Conservation (phyloP, 2,113 vertebrate species). For the Gymnobelideus leadbeateri region DNA sequence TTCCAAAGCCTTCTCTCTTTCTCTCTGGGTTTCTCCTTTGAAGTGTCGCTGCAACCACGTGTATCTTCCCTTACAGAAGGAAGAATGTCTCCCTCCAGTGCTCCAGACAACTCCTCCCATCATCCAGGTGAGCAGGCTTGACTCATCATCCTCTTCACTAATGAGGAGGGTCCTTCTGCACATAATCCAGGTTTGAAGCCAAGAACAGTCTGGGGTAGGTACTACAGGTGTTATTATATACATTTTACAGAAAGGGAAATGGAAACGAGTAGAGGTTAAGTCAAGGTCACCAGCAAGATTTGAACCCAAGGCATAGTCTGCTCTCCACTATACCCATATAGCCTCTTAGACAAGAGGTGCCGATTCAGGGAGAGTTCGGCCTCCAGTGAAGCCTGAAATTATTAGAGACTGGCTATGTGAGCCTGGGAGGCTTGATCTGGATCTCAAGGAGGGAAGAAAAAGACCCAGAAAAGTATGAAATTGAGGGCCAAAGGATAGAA, state of each 20-base stretch:
- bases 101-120: not conserved
- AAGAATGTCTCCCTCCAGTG: not conserved
- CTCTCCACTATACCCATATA: not conserved
- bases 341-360: not conserved
- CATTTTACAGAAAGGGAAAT: not conserved
- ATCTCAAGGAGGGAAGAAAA: not conserved
- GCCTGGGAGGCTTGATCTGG: not conserved
- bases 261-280: not conserved
- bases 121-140: not conserved
- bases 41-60: not conserved
- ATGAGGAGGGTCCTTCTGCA: not conserved
- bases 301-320: not conserved
- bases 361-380: not conserved
- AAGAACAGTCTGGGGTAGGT: not conserved
- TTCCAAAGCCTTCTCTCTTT: not conserved
- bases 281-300: not conserved
- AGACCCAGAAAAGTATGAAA: not conserved
- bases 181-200: not conserved
- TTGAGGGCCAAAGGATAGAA: not conserved
- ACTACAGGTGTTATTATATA: not conserved
- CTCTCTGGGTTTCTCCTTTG: not conserved
- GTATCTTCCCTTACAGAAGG: not conserved
- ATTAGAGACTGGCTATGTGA: not conserved
- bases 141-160: not conserved
- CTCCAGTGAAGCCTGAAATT: not conserved